Evolutionary conservation across 2,797 vertebrate species (phyloP), one percentile per base, ranked within the genome.

Genomic region (Cossypha heuglini): DNA sequence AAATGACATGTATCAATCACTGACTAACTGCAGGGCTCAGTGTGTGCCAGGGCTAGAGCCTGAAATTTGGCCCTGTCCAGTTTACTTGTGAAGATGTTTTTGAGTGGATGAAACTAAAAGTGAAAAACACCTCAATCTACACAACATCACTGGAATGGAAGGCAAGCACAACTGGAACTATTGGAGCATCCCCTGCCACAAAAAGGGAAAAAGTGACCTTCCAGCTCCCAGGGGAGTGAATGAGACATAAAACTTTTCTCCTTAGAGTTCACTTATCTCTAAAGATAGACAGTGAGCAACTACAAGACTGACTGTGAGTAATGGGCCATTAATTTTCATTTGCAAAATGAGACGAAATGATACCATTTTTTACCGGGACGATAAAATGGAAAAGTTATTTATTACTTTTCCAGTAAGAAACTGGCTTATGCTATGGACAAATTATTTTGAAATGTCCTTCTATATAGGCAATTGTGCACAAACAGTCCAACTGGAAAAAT

Each of bases 281-380:
- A 95, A 97, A 95, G 93, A 94, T 38, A 97, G 93, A 78, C 86
- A 93, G 67, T 91, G 59, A 91, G 90, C 35, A 51, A 96, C 85
- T 93, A 73, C 92, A 94, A 95, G 96, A 95, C 96, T 94, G 97
- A 97, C 96, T 87, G 97, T 87, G 97, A 98, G 75, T 97, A 98
- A 98, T 97, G 93, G 93, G 81, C 91, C 97, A 97, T 96, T 97
- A 96, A 97, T 97, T 97, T 95, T 96, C 93, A 96, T 94, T 94
- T 96, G 94, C 87, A 97, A 96, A 96, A 96, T 93, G 96, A 97
- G 93, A 93, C 67, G 95, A 94, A 93, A 77, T 67, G 75, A 92
- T 80, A 96, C 86, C 74, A 90, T 96, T 97, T 97, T 97, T 96
- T 79, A 96, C 42, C 46, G 38, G 0, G 26, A 96, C 82, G 82